Percentiles rank a stretch among this genome's conserved stretches.
Evolutionary conservation across 2,113 vertebrate species (phyloP).

Genomic region (Gracilinanus agilis): DNA sequence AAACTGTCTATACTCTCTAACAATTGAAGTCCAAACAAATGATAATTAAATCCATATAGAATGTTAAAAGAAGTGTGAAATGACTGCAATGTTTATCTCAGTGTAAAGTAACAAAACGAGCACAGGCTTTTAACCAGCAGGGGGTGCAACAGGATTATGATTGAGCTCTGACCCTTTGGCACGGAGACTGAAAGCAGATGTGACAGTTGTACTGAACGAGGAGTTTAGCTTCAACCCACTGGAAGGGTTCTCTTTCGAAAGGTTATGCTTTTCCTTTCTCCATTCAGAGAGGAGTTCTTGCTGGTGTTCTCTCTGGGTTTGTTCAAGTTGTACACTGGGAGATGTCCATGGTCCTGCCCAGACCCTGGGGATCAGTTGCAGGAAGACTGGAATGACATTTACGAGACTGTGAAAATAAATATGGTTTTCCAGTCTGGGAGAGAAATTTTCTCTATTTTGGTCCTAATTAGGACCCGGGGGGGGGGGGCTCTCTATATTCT

Average conservation of each 20-base stretch:
- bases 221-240: slow-evolving; percentile 74
- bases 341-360: not conserved
- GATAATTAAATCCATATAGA: slow-evolving; percentile 81
- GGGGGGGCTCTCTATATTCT: not conserved
- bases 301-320: slow-evolving; percentile 20
- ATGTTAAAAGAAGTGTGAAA: slow-evolving; percentile 86
- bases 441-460: not conserved
- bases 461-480: rapidly evolving
- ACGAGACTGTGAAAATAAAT: not conserved
- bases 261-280: slow-evolving; percentile 68
- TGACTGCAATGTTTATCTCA: slow-evolving; percentile 84
- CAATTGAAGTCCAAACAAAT: slow-evolving; percentile 72
- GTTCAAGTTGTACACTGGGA: slow-evolving; percentile 22
- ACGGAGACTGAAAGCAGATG: slow-evolving; percentile 79
- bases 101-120: slow-evolving; percentile 84
- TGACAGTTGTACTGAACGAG: slow-evolving; percentile 76
- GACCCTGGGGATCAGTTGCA: not conserved
- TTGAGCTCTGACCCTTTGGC: slow-evolving; percentile 86
- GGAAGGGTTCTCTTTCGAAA: slow-evolving; percentile 70
- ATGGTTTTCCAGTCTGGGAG: not conserved
- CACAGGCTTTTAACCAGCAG: slow-evolving; percentile 88
- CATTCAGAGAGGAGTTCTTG: slow-evolving; percentile 25
- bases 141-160: slow-evolving; percentile 90
- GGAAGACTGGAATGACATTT: slow-evolving; percentile 12
- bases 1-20: slow-evolving; percentile 52